Evolutionary conservation across 2,888 invertebrate species (phyloP), one percentile per base, ranked within the genome.

Genomic region (Drosophila histrio): DNA sequence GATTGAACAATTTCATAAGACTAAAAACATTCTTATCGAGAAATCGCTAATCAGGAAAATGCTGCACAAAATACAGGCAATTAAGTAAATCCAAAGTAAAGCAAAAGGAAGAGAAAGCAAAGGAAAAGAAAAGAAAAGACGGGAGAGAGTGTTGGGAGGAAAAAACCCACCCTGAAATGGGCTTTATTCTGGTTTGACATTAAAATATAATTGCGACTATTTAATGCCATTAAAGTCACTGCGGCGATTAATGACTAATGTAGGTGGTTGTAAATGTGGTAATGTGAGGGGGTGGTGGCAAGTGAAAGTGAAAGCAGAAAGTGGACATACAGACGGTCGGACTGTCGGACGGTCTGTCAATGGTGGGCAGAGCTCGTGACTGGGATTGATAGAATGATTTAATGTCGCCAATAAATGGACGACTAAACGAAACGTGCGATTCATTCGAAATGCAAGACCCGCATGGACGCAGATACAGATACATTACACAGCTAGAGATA

Each of bases 351-450:
- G 36, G 17, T 8, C 17, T 2, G 7, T 64, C 59, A 46, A 39
- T 52, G 49, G 58, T 64, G 77, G 68, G 61, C 60, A 52, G 38
- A 38, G 60, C 88, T 87, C 62, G 88, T 88, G 87, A 71, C 70
- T 82, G 87, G 89, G 89, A 88, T 90, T 90, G 89, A 90, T 89
- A 88, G 91, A 84, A 90, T 90, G 89, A 90, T 90, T 90, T 90
- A 90, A 89, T 90, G 90, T 79, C 81, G 85, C 86, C 89, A 90
- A 90, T 90, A 90, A 90, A 87, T 79, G 82, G 84, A 77, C 67
- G 58, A 49, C 59, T 59, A 58, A 71, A 74, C 67, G 79, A 63
- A 72, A 87, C 84, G 88, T 84, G 84, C 87, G 85, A 72, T 69
- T 80, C 81, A 87, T 84, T 86, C 75, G 72, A 68, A 82, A 77